A percentile compares a stretch with the other conserved stretches of the same genome.
Conservation (phyloP, 2,113 vertebrate species). For the Todiramphus saurophagus region DNA sequence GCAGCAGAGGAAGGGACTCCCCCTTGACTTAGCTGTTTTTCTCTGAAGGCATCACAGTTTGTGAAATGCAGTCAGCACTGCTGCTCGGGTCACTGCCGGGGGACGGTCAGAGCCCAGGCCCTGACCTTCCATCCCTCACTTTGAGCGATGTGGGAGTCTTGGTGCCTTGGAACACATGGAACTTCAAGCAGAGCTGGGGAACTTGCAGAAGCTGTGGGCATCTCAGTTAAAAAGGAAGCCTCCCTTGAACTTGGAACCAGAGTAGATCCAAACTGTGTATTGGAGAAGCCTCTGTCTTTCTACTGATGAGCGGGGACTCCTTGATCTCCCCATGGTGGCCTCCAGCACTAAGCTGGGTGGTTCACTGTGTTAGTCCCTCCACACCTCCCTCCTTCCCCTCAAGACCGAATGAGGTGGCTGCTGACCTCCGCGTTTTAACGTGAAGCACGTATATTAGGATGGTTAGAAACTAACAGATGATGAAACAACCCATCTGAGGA, state of each 20-base stretch:
- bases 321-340: neutral
- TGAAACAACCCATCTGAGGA: neutral
- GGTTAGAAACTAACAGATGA: neutral
- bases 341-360: neutral
- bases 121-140: neutral
- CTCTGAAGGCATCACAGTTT: neutral
- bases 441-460: neutral
- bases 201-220: neutral
- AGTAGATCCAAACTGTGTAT: neutral
- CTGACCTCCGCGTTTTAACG: neutral
- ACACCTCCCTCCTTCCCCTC: neutral
- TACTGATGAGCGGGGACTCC: neutral
- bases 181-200: neutral
- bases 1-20: conserved; percentile 36
- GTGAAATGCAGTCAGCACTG: neutral
- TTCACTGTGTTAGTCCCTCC: neutral
- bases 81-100: neutral
- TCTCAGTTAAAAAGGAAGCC: neutral
- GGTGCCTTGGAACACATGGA: neutral
- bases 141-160: neutral
- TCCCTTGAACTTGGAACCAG: neutral
- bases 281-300: neutral
- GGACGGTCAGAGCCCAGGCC: neutral
- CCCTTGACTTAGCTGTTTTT: neutral
- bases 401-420: neutral